Conservation (phyloP, 2,888 invertebrate species). For the Callosobruchus maculatus region DNA sequence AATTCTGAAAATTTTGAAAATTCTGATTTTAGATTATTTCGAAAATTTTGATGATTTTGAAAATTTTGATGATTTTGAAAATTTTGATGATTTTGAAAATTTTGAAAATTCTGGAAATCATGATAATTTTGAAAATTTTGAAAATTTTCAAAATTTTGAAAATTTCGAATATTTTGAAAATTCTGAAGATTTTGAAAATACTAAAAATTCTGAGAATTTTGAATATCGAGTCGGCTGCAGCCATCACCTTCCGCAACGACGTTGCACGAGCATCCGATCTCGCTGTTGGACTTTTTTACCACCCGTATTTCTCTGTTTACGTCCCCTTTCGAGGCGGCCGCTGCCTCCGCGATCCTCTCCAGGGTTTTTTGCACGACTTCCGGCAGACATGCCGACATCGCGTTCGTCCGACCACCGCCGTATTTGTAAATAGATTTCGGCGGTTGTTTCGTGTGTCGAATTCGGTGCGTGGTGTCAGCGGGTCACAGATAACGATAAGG, state of each 20-base stretch:
- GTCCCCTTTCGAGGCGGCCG: not conserved
- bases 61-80: too few species aligned
- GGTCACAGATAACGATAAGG: too few species aligned
- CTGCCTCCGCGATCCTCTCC: slow-evolving; percentile 9
- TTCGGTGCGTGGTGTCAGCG: not conserved
- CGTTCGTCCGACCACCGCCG: not conserved
- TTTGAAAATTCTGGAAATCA: too few species aligned
- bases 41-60: too few species aligned
- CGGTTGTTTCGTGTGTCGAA: not conserved
- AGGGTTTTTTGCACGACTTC: slow-evolving; percentile 9
- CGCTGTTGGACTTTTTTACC: slow-evolving; percentile 1
- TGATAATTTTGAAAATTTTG: too few species aligned
- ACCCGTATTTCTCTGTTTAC: not conserved
- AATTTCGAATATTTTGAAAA: too few species aligned
- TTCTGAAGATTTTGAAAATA: too few species aligned
- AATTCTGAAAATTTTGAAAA: too few species aligned
- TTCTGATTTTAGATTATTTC: too few species aligned
- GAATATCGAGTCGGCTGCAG: not conserved
- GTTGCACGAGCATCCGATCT: slow-evolving; percentile 8
- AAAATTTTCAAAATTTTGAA: too few species aligned
- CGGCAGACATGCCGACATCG: slow-evolving; percentile 12
- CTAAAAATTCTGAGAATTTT: too few species aligned
- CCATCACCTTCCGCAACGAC: slow-evolving; percentile 3
- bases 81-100: too few species aligned
- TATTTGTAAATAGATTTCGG: not conserved